Evolutionary conservation across 92 coral and sea anemone species (phyloP).

Genomic region (Zoanthus gigantus): DNA sequence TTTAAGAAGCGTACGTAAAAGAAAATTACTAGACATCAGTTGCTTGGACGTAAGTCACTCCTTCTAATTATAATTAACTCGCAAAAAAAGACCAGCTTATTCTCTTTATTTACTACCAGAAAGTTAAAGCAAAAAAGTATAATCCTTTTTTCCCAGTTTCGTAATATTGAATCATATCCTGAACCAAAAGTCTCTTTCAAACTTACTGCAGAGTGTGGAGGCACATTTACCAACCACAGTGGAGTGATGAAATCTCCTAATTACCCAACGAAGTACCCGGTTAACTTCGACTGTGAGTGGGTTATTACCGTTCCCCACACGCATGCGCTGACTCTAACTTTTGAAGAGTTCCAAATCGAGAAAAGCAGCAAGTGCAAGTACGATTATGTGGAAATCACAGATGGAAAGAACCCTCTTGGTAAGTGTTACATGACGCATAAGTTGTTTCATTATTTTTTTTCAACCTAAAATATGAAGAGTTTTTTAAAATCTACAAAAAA

Average conservation of each 20-base stretch:
- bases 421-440: background rate
- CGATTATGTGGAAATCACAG: slow-evolving; percentile 75
- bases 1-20: too few species aligned
- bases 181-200: background rate
- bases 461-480: too few species aligned
- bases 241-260: slow-evolving; percentile 70
- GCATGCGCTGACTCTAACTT: slow-evolving; percentile 76
- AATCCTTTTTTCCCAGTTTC: too few species aligned
- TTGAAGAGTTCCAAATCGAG: slow-evolving; percentile 73
- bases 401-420: slow-evolving; percentile 74
- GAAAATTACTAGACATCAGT: too few species aligned
- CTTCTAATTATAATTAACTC: too few species aligned
- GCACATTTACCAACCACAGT: slow-evolving; percentile 61
- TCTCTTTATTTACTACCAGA: too few species aligned
- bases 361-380: slow-evolving; percentile 76
- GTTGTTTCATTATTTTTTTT: too few species aligned
- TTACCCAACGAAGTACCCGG: slow-evolving; percentile 75
- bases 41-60: too few species aligned
- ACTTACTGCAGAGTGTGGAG: slow-evolving; percentile 71
- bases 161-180: too few species aligned
- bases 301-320: slow-evolving; percentile 75
- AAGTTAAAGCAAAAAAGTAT: too few species aligned
- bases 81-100: too few species aligned
- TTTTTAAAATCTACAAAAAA: too few species aligned
- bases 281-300: slow-evolving; percentile 79